A percentile compares a stretch with the other conserved stretches of the same genome.
These are phyloP conservation scores for Coracias cyanogaster DNA, from an alignment of 2,797 vertebrate species.

Conservation along the genomic window DNA sequence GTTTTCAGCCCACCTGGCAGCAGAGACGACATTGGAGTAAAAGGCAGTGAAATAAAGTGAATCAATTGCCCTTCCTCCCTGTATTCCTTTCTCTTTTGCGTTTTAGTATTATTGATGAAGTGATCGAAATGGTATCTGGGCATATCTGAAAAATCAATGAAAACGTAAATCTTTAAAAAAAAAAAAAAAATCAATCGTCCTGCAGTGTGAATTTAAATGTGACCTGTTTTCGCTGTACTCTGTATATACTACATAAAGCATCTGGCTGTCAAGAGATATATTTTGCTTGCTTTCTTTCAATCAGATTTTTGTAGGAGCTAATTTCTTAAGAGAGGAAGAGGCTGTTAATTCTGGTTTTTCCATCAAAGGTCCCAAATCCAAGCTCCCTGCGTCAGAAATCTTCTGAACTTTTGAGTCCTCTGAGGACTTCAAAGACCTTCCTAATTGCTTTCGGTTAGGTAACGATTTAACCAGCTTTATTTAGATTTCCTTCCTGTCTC, in stretches of 20 bases:
- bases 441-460: not conserved
- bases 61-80: slow-evolving; percentile 2
- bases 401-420: not conserved
- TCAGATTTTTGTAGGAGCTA: not conserved
- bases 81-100: not conserved
- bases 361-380: not conserved
- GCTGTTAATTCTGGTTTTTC: not conserved
- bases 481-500: not conserved
- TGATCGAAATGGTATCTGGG: slow-evolving; percentile 3
- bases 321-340: not conserved
- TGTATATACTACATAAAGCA: not conserved
- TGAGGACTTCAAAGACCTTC: not conserved
- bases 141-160: slow-evolving; percentile 11
- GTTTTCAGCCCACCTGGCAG: not conserved
- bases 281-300: not conserved
- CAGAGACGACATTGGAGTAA: not conserved
- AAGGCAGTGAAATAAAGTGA: not conserved
- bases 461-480: not conserved
- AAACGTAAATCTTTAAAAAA: slow-evolving; percentile 13
- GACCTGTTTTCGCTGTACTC: not conserved
- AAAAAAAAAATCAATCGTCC: not conserved
- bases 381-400: not conserved
- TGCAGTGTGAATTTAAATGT: not conserved
- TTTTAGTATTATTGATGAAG: slow-evolving; percentile 13
- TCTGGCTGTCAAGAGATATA: not conserved